phyloP scores from a whole-genome alignment of 2,113 vertebrate genomes.

The Synodontis membranacea region DNA sequence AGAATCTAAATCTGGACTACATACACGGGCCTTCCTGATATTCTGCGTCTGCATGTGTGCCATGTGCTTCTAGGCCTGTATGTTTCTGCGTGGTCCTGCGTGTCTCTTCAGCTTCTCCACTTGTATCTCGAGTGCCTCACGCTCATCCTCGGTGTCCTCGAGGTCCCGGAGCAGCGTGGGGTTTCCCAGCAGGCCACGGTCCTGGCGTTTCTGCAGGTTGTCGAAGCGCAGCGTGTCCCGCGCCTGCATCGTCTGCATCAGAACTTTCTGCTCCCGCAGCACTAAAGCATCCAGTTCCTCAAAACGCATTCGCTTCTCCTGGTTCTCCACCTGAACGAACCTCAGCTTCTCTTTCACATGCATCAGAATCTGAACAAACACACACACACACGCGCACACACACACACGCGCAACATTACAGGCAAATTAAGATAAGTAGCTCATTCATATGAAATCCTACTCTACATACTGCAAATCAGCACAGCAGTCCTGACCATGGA shows the following conservation, averaged over 20 bases:
- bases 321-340: conserved; percentile 71
- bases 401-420: too few relatives aligned
- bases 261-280: conserved; percentile 63
- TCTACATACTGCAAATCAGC: background rate
- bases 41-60: background rate
- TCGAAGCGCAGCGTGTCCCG: conserved; percentile 66
- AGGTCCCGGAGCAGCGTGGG: conserved; percentile 73
- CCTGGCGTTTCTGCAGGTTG: conserved; percentile 70
- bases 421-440: background rate
- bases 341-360: conserved; percentile 81
- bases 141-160: conserved; percentile 71
- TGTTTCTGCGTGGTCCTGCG: background rate
- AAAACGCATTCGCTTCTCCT: conserved; percentile 63
- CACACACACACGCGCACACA: too few relatives aligned
- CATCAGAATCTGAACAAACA: conserved; percentile 65
- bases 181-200: conserved; percentile 77
- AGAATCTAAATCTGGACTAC: background rate
- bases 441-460: background rate
- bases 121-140: conserved; percentile 53
- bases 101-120: conserved; percentile 68
- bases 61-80: background rate
- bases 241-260: conserved; percentile 72
- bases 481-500: background rate
- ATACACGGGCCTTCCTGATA: background rate
- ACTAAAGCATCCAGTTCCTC: conserved; percentile 60